These are phyloP conservation scores for Brachymystax lenok DNA, from an alignment of 2,797 vertebrate species.

Conservation along the genomic window DNA sequence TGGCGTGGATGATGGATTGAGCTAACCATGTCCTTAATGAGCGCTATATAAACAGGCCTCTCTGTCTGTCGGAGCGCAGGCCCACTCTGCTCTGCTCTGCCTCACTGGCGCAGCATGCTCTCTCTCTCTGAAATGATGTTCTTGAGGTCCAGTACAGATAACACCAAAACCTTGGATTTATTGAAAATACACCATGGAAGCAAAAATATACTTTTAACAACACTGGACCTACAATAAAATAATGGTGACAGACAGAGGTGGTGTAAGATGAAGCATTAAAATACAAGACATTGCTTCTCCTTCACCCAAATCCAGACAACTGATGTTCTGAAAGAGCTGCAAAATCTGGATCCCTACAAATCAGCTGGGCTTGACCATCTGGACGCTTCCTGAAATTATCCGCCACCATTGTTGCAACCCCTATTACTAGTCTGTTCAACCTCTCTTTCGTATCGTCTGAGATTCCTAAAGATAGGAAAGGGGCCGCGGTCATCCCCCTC, in stretches of 20 bases:
- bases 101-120: constrained; percentile 52
- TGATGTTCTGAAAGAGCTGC: no score
- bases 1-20: constrained; percentile 74
- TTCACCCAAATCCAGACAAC: no score
- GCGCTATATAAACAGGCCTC: constrained; percentile 77
- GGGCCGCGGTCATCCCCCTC: no score
- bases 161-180: constrained; percentile 17
- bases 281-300: no score
- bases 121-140: neutral
- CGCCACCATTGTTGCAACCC: no score
- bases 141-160: constrained; percentile 55
- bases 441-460: no score
- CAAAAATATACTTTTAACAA: constrained; percentile 55
- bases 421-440: no score
- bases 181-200: constrained; percentile 53
- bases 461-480: no score
- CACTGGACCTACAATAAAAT: neutral
- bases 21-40: constrained; percentile 75
- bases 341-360: no score
- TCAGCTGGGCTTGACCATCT: no score
- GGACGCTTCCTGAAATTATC: no score
- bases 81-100: constrained; percentile 57
- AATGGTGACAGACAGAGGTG: neutral
- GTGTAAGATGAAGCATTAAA: neutral
- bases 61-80: constrained; percentile 57